Evolutionary conservation across 2,888 invertebrate species (phyloP).

Genomic region (Leptinotarsa peninsularis): DNA sequence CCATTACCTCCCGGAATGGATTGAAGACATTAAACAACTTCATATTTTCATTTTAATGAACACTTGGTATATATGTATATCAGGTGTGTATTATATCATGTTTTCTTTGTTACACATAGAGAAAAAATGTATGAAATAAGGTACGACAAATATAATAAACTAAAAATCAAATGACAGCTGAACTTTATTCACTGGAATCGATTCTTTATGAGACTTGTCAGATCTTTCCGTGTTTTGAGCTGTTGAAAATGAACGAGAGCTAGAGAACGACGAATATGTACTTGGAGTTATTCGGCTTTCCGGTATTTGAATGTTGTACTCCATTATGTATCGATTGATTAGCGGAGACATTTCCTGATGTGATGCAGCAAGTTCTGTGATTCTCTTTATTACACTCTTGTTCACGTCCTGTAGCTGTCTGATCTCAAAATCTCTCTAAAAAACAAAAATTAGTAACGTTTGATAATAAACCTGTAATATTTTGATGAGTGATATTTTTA

Average conservation of each 20-base stretch:
- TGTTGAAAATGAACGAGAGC: constrained; percentile 32
- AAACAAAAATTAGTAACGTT: constrained; percentile 32
- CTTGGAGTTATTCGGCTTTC: constrained; percentile 45
- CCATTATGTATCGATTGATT: constrained; percentile 56
- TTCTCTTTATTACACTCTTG: constrained; percentile 68
- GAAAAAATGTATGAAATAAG: constrained; percentile 1
- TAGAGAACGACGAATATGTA: constrained; percentile 35
- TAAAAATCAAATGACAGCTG: constrained; percentile 40
- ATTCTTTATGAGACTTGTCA: not conserved
- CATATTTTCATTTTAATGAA: not conserved
- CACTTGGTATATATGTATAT: not conserved
- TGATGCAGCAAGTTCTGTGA: constrained; percentile 67
- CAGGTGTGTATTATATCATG: not conserved
- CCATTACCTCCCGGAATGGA: constrained; percentile 66
- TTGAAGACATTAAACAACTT: constrained; percentile 41
- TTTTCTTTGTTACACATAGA: constrained; percentile 19
- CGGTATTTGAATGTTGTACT: constrained; percentile 57
- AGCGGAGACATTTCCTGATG: constrained; percentile 56
- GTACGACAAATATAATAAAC: constrained; percentile 9
- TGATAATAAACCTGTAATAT: not conserved
- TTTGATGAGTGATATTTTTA: too few relatives aligned
- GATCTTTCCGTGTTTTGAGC: constrained; percentile 34
- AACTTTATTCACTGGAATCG: constrained; percentile 36
- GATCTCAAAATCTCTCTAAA: constrained; percentile 70
- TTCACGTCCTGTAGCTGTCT: constrained; percentile 73